A percentile compares a stretch with the other conserved stretches of the same genome.
Conservation (phyloP, 2,888 invertebrate species). For the Pardosa pseudoannulata region DNA sequence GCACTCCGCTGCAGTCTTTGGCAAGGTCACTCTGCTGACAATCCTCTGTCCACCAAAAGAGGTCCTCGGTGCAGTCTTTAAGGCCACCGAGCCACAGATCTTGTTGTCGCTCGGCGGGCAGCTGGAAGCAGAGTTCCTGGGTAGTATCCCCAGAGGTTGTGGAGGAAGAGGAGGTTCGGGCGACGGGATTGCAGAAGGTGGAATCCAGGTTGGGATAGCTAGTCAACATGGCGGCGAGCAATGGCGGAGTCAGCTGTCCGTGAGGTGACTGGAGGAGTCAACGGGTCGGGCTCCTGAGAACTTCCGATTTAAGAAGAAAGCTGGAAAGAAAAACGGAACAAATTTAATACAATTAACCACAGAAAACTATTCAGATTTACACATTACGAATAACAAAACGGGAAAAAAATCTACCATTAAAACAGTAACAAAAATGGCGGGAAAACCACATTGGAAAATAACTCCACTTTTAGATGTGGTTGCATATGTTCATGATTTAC, state of each 20-base stretch:
- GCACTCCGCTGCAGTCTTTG: neutral
- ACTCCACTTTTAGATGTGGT: too few species aligned
- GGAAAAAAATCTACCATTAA: too few species aligned
- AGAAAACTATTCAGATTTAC: too few species aligned
- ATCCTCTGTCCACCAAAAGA: neutral
- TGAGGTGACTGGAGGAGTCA: conserved; percentile 41
- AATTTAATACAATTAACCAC: too few species aligned
- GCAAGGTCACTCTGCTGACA: neutral
- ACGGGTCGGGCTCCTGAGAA: conserved; percentile 29
- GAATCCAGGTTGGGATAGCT: conserved; percentile 45
- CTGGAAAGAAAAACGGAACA: conserved; percentile 32
- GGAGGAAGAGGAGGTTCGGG: neutral
- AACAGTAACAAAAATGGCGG: too few species aligned
- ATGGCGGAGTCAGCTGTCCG: conserved; percentile 15
- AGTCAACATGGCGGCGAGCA: conserved; percentile 61
- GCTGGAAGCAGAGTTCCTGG: conserved; percentile 2
- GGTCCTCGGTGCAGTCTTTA: neutral
- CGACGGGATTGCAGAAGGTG: conserved; percentile 66
- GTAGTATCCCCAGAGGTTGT: neutral
- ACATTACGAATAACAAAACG: too few species aligned
- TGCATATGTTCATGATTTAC: too few species aligned
- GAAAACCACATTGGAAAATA: too few species aligned
- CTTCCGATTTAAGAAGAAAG: neutral
- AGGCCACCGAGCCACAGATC: conserved; percentile 1
- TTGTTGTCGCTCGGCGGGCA: neutral